phyloP scores from a whole-genome alignment of 2,113 vertebrate species.

The Perca schrenkii region DNA sequence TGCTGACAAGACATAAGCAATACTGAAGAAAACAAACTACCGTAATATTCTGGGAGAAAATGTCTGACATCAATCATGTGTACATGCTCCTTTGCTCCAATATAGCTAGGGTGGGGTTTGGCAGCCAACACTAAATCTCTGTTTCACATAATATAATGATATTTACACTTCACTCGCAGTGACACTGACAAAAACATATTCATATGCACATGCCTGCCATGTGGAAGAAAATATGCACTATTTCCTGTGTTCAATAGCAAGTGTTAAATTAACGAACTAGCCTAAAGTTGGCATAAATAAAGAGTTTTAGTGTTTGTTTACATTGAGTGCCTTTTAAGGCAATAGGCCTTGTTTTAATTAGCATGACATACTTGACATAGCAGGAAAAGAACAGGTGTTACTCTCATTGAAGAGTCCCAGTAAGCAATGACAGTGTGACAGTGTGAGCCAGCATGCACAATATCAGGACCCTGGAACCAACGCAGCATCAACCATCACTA shows the following conservation, averaged over 20 bases:
- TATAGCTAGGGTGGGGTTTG: neutral
- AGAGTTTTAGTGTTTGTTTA: neutral
- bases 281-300: no score
- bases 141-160: slow-evolving; percentile 35
- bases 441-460: neutral
- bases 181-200: slow-evolving; percentile 4
- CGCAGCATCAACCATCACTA: neutral
- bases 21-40: slow-evolving; percentile 33
- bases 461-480: neutral
- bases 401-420: neutral
- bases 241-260: neutral
- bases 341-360: neutral
- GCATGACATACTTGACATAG: neutral
- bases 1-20: slow-evolving; percentile 17
- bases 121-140: slow-evolving; percentile 38
- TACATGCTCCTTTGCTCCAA: slow-evolving; percentile 15
- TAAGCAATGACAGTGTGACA: neutral
- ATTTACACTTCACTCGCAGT: slow-evolving; percentile 31
- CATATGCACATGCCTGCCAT: neutral
- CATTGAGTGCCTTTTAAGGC: neutral
- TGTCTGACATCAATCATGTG: slow-evolving; percentile 48
- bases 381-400: neutral
- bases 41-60: slow-evolving; percentile 14
- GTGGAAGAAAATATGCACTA: neutral
- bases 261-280: neutral